Conservation (phyloP, 35 echinoderm and acorn worm species). For the Diadema setosum region DNA sequence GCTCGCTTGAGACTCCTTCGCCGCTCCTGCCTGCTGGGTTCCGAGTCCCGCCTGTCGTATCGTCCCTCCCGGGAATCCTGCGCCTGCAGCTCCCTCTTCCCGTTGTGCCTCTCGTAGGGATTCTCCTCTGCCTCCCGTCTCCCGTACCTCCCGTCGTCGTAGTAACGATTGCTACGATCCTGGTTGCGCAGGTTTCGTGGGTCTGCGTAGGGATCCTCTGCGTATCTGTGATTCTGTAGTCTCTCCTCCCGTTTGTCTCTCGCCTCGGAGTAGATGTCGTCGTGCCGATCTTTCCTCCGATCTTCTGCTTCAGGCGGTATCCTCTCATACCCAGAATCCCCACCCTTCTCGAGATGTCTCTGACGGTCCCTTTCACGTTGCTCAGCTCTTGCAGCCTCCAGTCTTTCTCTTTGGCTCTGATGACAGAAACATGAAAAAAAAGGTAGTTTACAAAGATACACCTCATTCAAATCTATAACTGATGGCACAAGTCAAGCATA, state of each 20-base stretch:
- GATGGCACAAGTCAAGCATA: too few species aligned
- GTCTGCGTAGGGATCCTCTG: neutral
- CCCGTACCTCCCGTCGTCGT: neutral
- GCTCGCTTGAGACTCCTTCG: constrained; percentile 3
- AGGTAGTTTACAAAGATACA: neutral
- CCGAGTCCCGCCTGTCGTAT: constrained; percentile 13
- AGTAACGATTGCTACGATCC: neutral
- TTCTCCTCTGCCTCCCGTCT: constrained; percentile 25
- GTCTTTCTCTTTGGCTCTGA: constrained; percentile 31
- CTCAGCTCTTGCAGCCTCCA: constrained; percentile 33
- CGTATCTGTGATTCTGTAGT: neutral
- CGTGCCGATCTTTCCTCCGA: neutral
- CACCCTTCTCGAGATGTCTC: neutral
- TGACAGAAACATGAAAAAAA: neutral
- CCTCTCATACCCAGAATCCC: neutral
- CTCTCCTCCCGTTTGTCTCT: neutral
- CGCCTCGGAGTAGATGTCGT: neutral
- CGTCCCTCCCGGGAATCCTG: constrained; percentile 4
- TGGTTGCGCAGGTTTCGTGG: neutral
- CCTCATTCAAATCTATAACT: too few species aligned
- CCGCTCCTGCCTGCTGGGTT: neutral
- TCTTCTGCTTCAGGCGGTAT: neutral
- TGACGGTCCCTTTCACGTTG: constrained; percentile 26
- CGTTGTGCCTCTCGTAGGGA: constrained; percentile 9
- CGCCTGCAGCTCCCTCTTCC: neutral